Evolutionary conservation across 2,888 invertebrate species (phyloP).

Genomic region (Scelioninae gen. 1): DNA sequence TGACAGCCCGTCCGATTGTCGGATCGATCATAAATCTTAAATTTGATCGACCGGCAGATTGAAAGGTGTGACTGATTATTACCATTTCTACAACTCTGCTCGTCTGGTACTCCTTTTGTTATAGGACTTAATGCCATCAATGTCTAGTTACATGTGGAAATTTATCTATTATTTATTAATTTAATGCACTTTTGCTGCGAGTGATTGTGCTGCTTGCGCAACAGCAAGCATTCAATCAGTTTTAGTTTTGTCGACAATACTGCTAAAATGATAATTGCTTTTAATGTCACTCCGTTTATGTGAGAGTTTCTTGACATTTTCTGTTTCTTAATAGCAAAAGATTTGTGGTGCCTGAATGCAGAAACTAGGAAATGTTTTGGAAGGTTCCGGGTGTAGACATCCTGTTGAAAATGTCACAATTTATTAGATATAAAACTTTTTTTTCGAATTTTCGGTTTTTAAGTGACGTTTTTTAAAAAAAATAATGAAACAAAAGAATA

Average conservation of each 20-base stretch:
- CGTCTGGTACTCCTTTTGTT: slow-evolving; percentile 40
- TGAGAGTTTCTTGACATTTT: slow-evolving; percentile 47
- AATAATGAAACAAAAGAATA: too few species aligned
- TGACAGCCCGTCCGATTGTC: slow-evolving; percentile 57
- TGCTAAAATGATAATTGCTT: slow-evolving; percentile 36
- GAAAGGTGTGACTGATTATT: slow-evolving; percentile 66
- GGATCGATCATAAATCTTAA: slow-evolving; percentile 55
- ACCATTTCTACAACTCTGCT: slow-evolving; percentile 51
- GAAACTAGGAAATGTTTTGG: not conserved
- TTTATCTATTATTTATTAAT: slow-evolving; percentile 48
- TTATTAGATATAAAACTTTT: too few species aligned
- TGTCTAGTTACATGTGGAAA: slow-evolving; percentile 14
- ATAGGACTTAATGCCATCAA: slow-evolving; percentile 30
- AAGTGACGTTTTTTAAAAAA: too few species aligned
- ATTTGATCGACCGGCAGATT: slow-evolving; percentile 49
- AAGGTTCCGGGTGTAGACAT: not conserved
- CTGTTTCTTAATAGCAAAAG: too few species aligned
- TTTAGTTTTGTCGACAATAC: slow-evolving; percentile 14
- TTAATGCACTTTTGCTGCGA: slow-evolving; percentile 39
- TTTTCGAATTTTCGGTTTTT: too few species aligned
- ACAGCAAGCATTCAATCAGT: slow-evolving; percentile 53
- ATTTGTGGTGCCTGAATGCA: too few species aligned
- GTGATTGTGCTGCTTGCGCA: slow-evolving; percentile 1
- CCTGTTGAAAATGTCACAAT: too few species aligned
- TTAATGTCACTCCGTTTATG: slow-evolving; percentile 28